phyloP scores from a whole-genome alignment of 2,113 vertebrate genomes.

The Lates calcarifer region DNA sequence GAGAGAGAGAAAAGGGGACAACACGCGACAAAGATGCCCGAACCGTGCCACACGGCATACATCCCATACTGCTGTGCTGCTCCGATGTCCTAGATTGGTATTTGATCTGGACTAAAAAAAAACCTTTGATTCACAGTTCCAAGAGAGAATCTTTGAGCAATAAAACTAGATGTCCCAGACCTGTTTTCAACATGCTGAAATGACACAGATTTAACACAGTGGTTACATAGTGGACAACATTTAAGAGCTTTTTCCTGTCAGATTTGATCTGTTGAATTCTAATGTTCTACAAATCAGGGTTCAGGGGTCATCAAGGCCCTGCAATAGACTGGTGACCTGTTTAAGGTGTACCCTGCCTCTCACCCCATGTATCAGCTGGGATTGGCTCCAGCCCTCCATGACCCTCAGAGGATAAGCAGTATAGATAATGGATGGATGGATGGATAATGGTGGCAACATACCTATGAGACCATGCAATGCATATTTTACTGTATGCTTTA shows the following conservation, averaged over 20 bases:
- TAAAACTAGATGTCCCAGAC: background rate
- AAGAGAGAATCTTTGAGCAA: background rate
- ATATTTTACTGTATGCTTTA: background rate
- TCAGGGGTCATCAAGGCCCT: background rate
- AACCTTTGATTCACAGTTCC: background rate
- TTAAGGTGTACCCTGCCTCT: too few species aligned
- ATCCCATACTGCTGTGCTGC: background rate
- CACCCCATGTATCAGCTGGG: too few species aligned
- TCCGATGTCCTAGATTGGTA: constrained; percentile 21
- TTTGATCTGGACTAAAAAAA: constrained; percentile 14
- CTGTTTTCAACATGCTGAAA: background rate
- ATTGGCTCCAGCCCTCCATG: too few species aligned
- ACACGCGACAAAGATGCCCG: background rate
- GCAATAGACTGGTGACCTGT: too few species aligned
- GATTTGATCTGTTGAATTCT: background rate
- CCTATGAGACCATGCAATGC: background rate
- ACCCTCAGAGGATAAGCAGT: too few species aligned
- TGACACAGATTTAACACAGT: background rate
- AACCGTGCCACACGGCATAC: background rate
- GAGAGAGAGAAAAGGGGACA: constrained; percentile 9
- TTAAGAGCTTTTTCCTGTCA: background rate
- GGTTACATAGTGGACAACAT: background rate
- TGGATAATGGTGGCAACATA: background rate
- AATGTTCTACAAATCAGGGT: background rate
- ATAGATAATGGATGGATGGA: too few species aligned